These are phyloP conservation scores for Drosophila lacicola DNA, from an alignment of 2,888 invertebrate genomes.

Conservation along the genomic window DNA sequence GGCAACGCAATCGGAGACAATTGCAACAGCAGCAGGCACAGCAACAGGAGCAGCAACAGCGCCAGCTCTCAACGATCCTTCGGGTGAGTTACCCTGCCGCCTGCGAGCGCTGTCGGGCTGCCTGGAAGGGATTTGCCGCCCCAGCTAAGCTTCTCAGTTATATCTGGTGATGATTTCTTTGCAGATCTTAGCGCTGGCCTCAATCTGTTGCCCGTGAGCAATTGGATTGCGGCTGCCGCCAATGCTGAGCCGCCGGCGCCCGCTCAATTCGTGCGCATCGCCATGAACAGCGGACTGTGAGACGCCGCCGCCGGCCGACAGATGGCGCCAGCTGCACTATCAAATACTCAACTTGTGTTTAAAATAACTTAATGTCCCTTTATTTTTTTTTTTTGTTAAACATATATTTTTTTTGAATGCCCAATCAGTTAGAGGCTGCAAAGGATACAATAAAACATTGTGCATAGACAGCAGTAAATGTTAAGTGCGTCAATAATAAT, in stretches of 20 bases:
- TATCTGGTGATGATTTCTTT: background rate
- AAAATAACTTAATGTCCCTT: constrained; percentile 6
- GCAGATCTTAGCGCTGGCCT: constrained; percentile 69
- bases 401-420: background rate
- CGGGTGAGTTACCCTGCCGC: constrained; percentile 47
- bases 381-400: background rate
- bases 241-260: constrained; percentile 70
- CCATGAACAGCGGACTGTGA: constrained; percentile 79
- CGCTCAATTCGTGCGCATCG: constrained; percentile 62
- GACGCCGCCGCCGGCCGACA: constrained; percentile 7
- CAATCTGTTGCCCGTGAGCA: constrained; percentile 64
- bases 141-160: background rate
- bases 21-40: constrained; percentile 33
- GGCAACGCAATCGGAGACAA: constrained; percentile 20
- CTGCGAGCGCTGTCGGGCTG: background rate
- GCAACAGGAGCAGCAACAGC: constrained; percentile 6
- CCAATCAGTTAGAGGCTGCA: constrained; percentile 5
- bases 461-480: background rate
- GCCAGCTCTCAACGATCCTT: constrained; percentile 55
- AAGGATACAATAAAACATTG: constrained; percentile 23
- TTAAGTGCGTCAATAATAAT: background rate
- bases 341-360: constrained; percentile 4
- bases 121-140: background rate
- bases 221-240: constrained; percentile 73
- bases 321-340: constrained; percentile 21